Evolutionary conservation across 1,140 invertebrate genomes (phyloP).

Genomic region (Periplaneta americana): DNA sequence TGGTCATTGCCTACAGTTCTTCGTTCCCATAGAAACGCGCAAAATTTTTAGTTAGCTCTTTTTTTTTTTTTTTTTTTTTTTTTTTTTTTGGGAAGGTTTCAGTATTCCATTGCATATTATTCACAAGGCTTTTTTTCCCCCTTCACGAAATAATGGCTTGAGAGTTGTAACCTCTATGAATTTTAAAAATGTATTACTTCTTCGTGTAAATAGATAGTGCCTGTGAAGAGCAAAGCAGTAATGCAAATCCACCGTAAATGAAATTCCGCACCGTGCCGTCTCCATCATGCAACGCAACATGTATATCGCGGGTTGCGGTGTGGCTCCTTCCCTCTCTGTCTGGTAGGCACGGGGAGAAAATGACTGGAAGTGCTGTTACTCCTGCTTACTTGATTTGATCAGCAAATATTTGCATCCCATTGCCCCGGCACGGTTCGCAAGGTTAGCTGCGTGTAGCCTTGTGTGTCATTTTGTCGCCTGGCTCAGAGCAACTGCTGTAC

Average conservation of each 20-base stretch:
- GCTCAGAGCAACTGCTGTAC: neutral
- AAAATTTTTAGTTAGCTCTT: neutral
- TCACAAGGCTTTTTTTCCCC: neutral
- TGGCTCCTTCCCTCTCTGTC: neutral
- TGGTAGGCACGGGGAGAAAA: neutral
- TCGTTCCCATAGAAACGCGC: neutral
- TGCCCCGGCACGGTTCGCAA: neutral
- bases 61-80: too few species aligned
- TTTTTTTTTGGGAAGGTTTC: too few species aligned
- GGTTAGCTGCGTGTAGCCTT: neutral
- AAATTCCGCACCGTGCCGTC: neutral
- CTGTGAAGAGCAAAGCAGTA: neutral
- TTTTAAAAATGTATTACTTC: neutral
- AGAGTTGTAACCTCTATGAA: neutral
- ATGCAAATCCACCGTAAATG: neutral
- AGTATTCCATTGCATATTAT: neutral
- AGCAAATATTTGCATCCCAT: conserved; percentile 7
- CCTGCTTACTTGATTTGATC: conserved; percentile 6
- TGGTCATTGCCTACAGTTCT: neutral
- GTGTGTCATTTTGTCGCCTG: neutral
- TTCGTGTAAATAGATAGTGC: neutral
- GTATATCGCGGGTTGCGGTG: neutral
- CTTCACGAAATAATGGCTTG: neutral
- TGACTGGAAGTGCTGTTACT: neutral
- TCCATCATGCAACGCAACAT: neutral